Base-by-base conservation (phyloP, 35 echinoderm and acorn worm genomes). In the Ophioderma brevispina region DNA sequence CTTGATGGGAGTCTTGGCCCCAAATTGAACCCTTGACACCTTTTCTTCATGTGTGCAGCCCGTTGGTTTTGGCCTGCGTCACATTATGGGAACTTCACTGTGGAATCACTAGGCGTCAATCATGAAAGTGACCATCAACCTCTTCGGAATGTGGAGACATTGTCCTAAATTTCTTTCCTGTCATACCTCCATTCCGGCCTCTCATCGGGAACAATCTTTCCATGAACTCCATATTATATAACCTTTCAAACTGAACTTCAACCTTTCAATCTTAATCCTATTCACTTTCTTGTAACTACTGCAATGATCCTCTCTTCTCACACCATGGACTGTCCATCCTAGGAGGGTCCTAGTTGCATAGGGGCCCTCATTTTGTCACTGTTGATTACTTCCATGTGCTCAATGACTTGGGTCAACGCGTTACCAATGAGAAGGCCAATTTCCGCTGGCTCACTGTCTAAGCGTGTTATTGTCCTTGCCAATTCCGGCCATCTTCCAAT, bases 21-120 rank as follows among this genome's bases (percentile, higher is more conserved):
- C 79, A 19, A 32, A 40, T 19, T 76, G n/a, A 80, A 89, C 50
- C n/a, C 55, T 75, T 46, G 31, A n/a, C 80, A 93, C 41, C 64
- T 84, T 88, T 82, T 88, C 91, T 82, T 76, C 30, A 93, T 56
- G 33, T 82, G 78, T 6, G 28, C 32, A 2, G 87, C 33, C 35
- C 91, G 55, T 37, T 75, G 64, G n/a, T n/a, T 78, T 32, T 15
- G 37, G 85, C 85, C 40, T 88, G 39, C 25, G 32, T 52, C 34
- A 78, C 34, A 81, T 88, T 93, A 63, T 93, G 86, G 86, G 32
- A 92, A 40, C 33, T 81, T 43, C 15, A 75, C 64, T 37, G 38
- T 33, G 14, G 35, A 17, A 79, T 36, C 37, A 23, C 75, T 43
- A 19, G 82, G 89, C 25, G 88, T 87, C 76, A 39, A 94, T 64